Conservation (phyloP, 2,797 vertebrate species). For the Ctenopoma multispine region DNA sequence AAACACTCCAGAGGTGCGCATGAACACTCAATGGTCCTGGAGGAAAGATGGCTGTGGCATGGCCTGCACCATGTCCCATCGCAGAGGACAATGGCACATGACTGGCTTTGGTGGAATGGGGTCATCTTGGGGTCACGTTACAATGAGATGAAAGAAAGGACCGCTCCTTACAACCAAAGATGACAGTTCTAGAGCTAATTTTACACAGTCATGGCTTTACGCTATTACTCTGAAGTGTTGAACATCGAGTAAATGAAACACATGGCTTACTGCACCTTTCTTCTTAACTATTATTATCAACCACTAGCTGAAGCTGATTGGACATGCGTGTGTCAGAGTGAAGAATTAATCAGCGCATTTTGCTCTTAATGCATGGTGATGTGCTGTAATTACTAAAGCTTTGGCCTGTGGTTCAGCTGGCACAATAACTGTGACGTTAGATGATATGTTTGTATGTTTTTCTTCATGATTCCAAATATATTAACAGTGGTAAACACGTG, state of each 20-base stretch:
- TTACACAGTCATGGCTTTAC: constrained; percentile 2
- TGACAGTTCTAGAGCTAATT: constrained; percentile 4
- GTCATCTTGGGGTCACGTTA: constrained; percentile 63
- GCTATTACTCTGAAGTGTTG: background rate
- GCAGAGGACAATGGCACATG: constrained; percentile 56
- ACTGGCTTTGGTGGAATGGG: constrained; percentile 66
- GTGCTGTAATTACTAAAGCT: too few species aligned
- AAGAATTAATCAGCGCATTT: too few species aligned
- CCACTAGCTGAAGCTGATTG: too few species aligned
- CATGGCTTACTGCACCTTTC: too few species aligned
- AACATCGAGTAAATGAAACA: background rate
- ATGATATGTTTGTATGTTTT: too few species aligned
- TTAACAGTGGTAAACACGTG: too few species aligned
- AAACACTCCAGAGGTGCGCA: constrained; percentile 63
- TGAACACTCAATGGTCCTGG: constrained; percentile 74
- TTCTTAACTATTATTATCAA: too few species aligned
- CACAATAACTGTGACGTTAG: too few species aligned
- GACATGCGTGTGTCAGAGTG: too few species aligned
- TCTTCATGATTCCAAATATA: too few species aligned
- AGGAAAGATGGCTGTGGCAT: constrained; percentile 56
- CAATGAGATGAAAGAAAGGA: constrained; percentile 79
- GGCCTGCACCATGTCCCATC: constrained; percentile 64
- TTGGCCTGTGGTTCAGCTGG: too few species aligned
- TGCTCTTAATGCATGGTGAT: too few species aligned
- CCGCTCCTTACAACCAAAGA: constrained; percentile 81